Evolutionary conservation across 2,113 vertebrate species (phyloP), one percentile per base, ranked within the genome.

Genomic region (Corythoichthys intestinalis): DNA sequence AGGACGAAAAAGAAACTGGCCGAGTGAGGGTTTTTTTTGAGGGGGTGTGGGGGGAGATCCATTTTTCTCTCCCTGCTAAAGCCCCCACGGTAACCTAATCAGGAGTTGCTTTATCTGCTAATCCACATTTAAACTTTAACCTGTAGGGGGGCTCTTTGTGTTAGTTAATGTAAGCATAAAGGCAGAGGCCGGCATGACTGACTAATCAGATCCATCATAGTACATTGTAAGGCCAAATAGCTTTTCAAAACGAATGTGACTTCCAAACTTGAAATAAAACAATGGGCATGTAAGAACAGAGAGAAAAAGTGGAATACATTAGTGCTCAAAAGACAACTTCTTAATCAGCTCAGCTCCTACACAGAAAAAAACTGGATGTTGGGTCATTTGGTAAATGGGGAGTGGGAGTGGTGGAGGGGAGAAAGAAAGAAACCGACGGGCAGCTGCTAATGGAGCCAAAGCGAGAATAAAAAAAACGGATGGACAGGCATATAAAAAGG

Each of bases 101-200:
- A 96, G 91, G 92, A 93, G 92, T 92, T 92, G 93, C 93, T 95
- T 97, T 96, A 96, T 96, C 93, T 95, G 90, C 91, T 97, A 97
- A 96, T 98, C 96, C 95, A 97, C 95, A 94, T 96, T 98, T 98
- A 98, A 98, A 98, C 95, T 96, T 96, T 97, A 98, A 97, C 94
- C 96, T 95, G 94, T 94, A 93, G 94, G 95, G 94, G 95, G 93
- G 91, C 94, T 95, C 93, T 97, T 98, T 97, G 94, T 97, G 94
- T 93, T 94, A 91, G 92, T 94, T 96, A 97, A 98, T 97, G 91
- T 95, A 96, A 93, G 93, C 92, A 95, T 93, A 96, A 95, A 96
- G 91, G 91, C 88, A 94, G 88, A 90, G 92, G 90, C 88, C 83
- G 77, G 90, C 86, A 90, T 91, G 94, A 95, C 96, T 94, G 92